A percentile compares a stretch with the other conserved stretches of the same genome.
Evolutionary conservation across 2,113 vertebrate genomes (phyloP).

Genomic region (Saguinus imperator): DNA sequence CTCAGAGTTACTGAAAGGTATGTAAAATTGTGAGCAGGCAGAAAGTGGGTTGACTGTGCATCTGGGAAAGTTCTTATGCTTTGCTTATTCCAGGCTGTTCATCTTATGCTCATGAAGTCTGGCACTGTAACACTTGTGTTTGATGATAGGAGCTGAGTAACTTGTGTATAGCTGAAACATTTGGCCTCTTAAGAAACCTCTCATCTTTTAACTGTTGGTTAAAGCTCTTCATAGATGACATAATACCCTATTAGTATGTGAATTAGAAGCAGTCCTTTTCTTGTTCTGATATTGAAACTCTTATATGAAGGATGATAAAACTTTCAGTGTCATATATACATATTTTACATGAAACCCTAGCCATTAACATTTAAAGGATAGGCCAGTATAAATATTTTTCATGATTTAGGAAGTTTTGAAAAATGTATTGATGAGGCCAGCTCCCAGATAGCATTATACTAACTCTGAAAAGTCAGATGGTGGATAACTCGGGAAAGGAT

Average conservation of each 20-base stretch:
- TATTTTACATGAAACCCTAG: background rate
- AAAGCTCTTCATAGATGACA: background rate
- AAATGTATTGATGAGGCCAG: background rate
- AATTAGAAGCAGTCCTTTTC: slow-evolving; percentile 1
- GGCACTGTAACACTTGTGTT: background rate
- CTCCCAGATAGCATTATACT: background rate
- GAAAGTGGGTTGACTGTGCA: slow-evolving; percentile 7
- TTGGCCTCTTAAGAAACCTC: background rate
- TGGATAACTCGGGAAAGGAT: background rate
- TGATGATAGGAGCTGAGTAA: slow-evolving; percentile 8
- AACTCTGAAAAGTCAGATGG: background rate
- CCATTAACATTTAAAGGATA: background rate
- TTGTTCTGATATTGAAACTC: slow-evolving; percentile 4
- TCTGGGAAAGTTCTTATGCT: background rate
- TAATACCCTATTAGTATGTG: background rate
- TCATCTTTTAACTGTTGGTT: slow-evolving; percentile 22
- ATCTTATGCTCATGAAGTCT: slow-evolving; percentile 12
- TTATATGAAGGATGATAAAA: background rate
- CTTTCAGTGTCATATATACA: background rate
- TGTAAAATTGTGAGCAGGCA: background rate
- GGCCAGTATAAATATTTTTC: background rate
- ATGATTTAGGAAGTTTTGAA: background rate
- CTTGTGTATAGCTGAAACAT: background rate
- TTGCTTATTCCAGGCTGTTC: background rate
- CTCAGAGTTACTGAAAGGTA: background rate